These are phyloP conservation scores for Cariama cristata DNA, from an alignment of 2,113 vertebrate species.

Conservation along the genomic window DNA sequence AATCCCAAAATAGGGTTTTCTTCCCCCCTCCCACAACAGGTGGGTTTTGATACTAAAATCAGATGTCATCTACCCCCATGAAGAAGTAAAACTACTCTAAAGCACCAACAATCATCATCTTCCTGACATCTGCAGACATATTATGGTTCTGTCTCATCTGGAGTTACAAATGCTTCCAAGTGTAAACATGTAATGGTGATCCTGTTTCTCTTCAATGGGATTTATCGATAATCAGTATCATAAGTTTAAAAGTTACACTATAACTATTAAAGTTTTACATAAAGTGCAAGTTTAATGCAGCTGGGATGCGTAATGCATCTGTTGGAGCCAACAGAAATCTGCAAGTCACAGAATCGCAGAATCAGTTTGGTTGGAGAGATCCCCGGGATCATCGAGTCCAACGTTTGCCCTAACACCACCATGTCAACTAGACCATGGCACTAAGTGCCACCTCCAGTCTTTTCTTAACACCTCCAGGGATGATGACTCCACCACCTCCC, in stretches of 20 bases:
- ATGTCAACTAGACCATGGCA: too few relatives aligned
- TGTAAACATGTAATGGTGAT: not conserved
- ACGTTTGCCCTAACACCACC: too few relatives aligned
- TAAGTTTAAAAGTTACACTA: not conserved
- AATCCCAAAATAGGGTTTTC: not conserved
- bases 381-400: too few relatives aligned
- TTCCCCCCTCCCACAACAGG: too few relatives aligned
- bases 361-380: too few relatives aligned
- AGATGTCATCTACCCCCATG: not conserved
- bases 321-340: not conserved
- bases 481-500: too few relatives aligned
- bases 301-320: not conserved
- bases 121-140: not conserved
- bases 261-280: not conserved
- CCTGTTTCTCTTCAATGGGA: not conserved
- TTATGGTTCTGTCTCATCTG: not conserved
- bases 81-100: not conserved
- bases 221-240: not conserved
- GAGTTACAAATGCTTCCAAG: not conserved
- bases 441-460: too few relatives aligned
- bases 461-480: too few relatives aligned
- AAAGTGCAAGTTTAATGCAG: not conserved
- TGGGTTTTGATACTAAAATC: not conserved
- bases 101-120: not conserved
- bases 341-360: not conserved